Evolutionary conservation across 37 sponge, comb jelly and placozoan genomes (phyloP).

Genomic region (Geodia barretti): DNA sequence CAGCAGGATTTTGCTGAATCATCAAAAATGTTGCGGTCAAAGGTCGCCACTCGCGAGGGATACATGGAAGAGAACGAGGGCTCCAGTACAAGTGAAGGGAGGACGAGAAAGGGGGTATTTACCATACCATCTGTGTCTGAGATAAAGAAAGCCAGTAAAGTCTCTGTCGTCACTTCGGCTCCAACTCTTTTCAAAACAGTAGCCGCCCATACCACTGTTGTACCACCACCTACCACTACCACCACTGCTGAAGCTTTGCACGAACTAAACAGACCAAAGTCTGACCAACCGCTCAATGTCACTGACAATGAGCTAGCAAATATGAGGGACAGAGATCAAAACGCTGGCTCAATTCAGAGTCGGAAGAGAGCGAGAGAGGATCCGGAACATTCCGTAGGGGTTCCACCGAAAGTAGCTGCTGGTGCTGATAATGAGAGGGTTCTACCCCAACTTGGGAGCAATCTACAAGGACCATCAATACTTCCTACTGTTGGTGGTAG

Average conservation of each 20-base stretch:
- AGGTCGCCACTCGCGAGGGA: not conserved
- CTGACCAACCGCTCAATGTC: not conserved
- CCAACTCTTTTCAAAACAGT: slow-evolving; percentile 1
- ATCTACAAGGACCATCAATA: too few species aligned
- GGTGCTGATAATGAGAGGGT: not conserved
- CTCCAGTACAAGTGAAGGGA: not conserved
- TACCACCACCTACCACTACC: not conserved
- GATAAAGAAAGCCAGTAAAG: slow-evolving; percentile 22
- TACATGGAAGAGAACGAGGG: not conserved
- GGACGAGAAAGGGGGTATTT: not conserved
- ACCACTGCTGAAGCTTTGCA: not conserved
- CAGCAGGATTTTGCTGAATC: not conserved
- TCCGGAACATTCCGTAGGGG: not conserved
- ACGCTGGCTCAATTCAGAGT: not conserved
- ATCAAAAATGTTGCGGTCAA: not conserved
- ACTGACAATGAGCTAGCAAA: not conserved
- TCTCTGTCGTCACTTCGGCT: not conserved
- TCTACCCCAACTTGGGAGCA: not conserved
- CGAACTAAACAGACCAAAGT: not conserved
- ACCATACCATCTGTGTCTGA: slow-evolving; percentile 28
- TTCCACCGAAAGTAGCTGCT: not conserved
- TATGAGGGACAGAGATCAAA: not conserved
- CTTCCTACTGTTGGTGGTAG: too few species aligned
- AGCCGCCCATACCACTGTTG: not conserved
- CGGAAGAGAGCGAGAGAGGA: not conserved